Conservation (phyloP, 2,888 invertebrate genomes). For the Leucania comma region DNA sequence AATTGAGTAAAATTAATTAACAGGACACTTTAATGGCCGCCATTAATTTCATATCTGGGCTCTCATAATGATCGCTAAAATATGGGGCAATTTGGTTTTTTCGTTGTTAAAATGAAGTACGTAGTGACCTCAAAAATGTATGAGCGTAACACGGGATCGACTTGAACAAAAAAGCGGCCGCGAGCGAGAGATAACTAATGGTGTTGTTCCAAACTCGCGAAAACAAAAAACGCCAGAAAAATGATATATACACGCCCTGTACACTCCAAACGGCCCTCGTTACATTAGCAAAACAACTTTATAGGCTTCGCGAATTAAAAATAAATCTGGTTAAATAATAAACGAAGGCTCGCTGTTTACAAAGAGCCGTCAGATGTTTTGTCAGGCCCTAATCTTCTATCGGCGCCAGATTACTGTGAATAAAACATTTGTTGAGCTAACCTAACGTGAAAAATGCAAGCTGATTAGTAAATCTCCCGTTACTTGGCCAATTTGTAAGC, state of each 20-base stretch:
- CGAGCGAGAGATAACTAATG: constrained; percentile 70
- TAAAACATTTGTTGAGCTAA: constrained; percentile 49
- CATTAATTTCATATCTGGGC: constrained; percentile 36
- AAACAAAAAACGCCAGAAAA: constrained; percentile 68
- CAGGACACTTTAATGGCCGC: constrained; percentile 29
- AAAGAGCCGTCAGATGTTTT: constrained; percentile 70
- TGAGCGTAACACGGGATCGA: constrained; percentile 62
- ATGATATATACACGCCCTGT: constrained; percentile 65
- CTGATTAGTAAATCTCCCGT: constrained; percentile 56
- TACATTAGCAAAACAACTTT: constrained; percentile 67
- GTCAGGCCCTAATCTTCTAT: constrained; percentile 70
- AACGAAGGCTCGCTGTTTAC: constrained; percentile 60
- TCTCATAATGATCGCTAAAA: constrained; percentile 26
- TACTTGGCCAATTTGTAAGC: constrained; percentile 51
- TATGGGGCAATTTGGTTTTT: constrained; percentile 11
- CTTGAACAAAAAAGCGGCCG: constrained; percentile 56
- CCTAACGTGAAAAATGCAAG: constrained; percentile 58
- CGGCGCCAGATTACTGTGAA: constrained; percentile 64
- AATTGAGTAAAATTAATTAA: constrained; percentile 55
- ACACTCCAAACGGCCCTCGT: constrained; percentile 41
- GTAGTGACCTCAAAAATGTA: constrained; percentile 55
- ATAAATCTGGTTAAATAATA: constrained; percentile 64
- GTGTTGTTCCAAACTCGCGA: constrained; percentile 69
- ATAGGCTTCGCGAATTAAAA: constrained; percentile 59
- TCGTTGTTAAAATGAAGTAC: constrained; percentile 3